Evolutionary conservation across 1,140 invertebrate species (phyloP), one percentile per base, ranked within the genome.

Genomic region (Heliconius congener): DNA sequence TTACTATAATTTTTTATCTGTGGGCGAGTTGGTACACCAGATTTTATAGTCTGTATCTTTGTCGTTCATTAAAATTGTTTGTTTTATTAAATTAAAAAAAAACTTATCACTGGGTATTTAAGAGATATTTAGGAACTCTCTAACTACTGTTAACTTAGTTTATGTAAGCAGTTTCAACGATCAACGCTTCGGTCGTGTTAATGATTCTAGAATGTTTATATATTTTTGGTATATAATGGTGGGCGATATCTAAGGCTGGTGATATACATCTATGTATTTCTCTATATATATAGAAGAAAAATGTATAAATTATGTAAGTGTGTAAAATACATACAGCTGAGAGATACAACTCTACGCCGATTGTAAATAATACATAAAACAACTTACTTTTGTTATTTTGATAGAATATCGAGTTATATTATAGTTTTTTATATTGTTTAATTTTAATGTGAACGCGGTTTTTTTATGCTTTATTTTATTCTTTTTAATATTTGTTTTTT

Each of bases 181-280:
- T 71, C 71, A 23, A 74, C 55, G 82, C 81, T 80, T 83, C 78
- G 74, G 75, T 84, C 81, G 81, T 84, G 30, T 83, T 81, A 77
- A 85, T 83, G 77, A 84, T 83, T 76, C 81, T 87, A 88, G 84
- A 82, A 76, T 83, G 55, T 79, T 86, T 82, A 84, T 86, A 85
- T 87, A 85, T 87, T 86, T 84, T 87, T 88, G 84, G 83, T 85
- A 89, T 83, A 85, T 86, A 81, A 80, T 78, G 83, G 80, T 79
- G 83, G 82, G 85, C 84, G 88, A 88, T 86, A 82, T 84, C 84
- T 88, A 93, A 93, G 91, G 91, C 90, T 93, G 91, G 91, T 93
- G 91, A 93, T 57, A 57, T 93, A 89, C 85, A 86, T 87, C 85
- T 90, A 88, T 84, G 81, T 87, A 87, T 86, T 84, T 87, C 85